Conservation (phyloP, 23 tunicate genomes). For the Botrylloides violaceus region DNA sequence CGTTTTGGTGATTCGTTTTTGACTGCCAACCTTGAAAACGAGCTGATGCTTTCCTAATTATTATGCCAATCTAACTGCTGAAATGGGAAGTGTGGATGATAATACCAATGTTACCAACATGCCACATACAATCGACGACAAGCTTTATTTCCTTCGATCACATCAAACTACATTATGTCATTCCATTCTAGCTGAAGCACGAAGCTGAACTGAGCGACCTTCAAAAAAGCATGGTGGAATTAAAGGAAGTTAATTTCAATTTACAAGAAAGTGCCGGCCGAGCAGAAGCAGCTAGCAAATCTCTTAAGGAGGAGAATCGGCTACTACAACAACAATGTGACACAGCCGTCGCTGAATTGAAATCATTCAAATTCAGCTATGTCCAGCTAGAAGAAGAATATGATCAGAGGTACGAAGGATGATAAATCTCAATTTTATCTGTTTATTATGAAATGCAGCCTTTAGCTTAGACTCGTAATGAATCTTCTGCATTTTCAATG, state of each 20-base stretch:
- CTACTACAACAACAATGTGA: slow-evolving; percentile 12
- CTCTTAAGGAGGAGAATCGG: not conserved
- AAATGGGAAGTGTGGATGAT: too few species aligned
- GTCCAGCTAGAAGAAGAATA: slow-evolving; percentile 25
- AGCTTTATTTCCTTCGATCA: too few species aligned
- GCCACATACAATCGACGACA: too few species aligned
- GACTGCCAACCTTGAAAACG: too few species aligned
- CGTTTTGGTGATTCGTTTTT: too few species aligned
- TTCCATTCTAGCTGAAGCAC: slow-evolving; percentile 35
- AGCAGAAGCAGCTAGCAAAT: not conserved
- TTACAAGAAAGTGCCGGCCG: not conserved
- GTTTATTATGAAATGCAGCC: too few species aligned
- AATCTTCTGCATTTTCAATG: too few species aligned
- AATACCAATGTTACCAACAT: too few species aligned
- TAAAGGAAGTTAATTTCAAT: slow-evolving; percentile 36
- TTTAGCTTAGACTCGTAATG: too few species aligned
- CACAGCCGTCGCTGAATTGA: slow-evolving; percentile 21
- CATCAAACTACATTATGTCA: slow-evolving; percentile 1
- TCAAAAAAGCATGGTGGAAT: slow-evolving; percentile 20
- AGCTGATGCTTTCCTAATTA: too few species aligned
- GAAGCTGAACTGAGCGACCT: slow-evolving; percentile 27
- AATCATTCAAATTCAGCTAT: slow-evolving; percentile 21
- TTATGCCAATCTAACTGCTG: too few species aligned
- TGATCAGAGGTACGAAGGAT: slow-evolving; percentile 50
- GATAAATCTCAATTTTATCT: too few species aligned